Base-by-base conservation (phyloP, 2,888 invertebrate species). In the Aricia artaxerxes region DNA sequence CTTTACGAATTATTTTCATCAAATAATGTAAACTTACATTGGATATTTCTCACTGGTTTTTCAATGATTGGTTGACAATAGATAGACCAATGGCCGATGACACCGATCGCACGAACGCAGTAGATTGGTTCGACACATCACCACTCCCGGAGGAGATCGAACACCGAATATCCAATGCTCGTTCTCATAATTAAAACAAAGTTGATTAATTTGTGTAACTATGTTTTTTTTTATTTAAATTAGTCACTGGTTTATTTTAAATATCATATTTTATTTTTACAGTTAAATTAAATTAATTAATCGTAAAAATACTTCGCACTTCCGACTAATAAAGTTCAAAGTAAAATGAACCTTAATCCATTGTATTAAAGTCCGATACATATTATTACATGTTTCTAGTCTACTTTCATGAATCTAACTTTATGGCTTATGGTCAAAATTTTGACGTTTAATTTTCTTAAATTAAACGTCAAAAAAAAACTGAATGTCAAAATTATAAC, bases 51-150 rank as follows among this genome's bases (percentile, higher is more conserved):
- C 90, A 91, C 96, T 96, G 96, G 96, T 97, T 96, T 97, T 96
- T 95, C 97, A 95, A 97, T 97, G 97, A 97, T 97, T 97, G 97
- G 97, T 97, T 96, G 97, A 96, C 96, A 96, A 96, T 96, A 95
- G 96, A 95, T 96, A 96, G 96, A 96, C 97, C 96, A 97, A 97
- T 97, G 97, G 97, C 95, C 97, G 96, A 96, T 96, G 97, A 97
- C 95, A 95, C 95, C 95, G 95, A 95, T 95, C 95, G 95, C 95
- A 95, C 95, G 96, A 96, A 96, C 96, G 96, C 96, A 96, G 96
- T 96, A 96, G 95, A 95, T 95, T 95, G 95, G 94, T 93, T 94
- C 93, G 92, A 89, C 91, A 89, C 90, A 92, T 95, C 95, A 96
- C 96, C 96, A 96, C 96, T 96, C 96, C 95, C 95, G 92, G 90